Evolutionary conservation across 2,113 vertebrate species (phyloP).

Genomic region (Campylorhamphus procurvoides): DNA sequence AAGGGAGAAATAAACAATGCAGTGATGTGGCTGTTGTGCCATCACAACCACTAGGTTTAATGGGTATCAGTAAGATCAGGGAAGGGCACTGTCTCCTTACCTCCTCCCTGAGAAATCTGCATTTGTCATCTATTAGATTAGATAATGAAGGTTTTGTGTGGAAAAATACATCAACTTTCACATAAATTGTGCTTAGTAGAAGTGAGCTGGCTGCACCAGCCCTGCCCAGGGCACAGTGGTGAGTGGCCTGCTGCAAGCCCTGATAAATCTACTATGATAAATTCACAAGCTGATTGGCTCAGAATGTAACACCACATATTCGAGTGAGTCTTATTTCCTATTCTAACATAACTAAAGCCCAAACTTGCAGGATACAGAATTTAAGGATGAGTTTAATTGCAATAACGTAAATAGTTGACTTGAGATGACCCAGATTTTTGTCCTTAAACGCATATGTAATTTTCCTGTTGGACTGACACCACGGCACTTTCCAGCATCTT

Average conservation of each 20-base stretch:
- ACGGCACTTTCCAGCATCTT: not conserved
- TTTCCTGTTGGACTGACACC: not conserved
- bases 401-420: not conserved
- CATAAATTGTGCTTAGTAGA: not conserved
- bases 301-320: not conserved
- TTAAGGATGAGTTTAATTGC: not conserved
- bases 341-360: not conserved
- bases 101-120: not conserved
- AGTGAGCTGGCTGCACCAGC: not conserved
- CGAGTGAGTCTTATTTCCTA: not conserved
- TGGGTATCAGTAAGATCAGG: not conserved
- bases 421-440: not conserved
- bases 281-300: not conserved
- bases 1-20: not conserved
- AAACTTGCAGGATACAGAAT: not conserved
- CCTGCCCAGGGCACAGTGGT: rapidly evolving
- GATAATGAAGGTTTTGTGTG: not conserved
- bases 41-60: not conserved
- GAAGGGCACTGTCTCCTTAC: not conserved
- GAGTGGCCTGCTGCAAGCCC: not conserved
- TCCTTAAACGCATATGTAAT: not conserved
- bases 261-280: not conserved
- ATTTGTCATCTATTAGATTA: not conserved
- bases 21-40: not conserved
- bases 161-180: not conserved